A percentile compares a stretch with the other conserved stretches of the same genome.
Conservation (phyloP, 2,113 vertebrate genomes). For the Zosterops japonicus region DNA sequence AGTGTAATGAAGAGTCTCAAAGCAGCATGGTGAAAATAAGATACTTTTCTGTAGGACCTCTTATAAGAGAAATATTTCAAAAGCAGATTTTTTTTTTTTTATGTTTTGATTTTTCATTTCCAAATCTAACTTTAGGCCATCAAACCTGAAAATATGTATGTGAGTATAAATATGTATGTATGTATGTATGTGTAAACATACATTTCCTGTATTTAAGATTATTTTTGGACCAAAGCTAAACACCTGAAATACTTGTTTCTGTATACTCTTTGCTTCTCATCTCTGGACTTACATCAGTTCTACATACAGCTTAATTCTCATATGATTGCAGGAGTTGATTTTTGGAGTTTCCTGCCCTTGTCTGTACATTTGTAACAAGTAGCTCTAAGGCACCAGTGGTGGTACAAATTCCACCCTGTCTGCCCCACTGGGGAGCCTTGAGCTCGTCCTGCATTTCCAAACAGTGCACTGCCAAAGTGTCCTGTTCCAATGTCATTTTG, state of each 20-base stretch:
- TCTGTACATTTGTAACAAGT: not conserved
- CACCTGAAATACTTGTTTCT: not conserved
- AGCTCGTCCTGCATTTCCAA: not conserved
- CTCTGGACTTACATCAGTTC: not conserved
- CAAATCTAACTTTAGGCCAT: not conserved
- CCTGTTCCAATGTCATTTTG: not conserved
- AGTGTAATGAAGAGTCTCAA: not conserved
- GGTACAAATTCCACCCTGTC: not conserved
- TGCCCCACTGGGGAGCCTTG: not conserved
- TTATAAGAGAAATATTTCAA: not conserved
- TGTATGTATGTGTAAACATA: not conserved
- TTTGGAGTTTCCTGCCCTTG: not conserved
- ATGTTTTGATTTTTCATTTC: too few relatives aligned
- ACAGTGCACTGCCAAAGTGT: too few relatives aligned
- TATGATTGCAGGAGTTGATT: not conserved
- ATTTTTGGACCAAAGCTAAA: not conserved
- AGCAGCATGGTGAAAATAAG: not conserved
- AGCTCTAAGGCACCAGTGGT: not conserved
- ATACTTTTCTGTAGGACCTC: not conserved
- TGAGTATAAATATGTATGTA: not conserved
- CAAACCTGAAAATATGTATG: not conserved
- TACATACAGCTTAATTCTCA: not conserved
- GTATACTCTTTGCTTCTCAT: not conserved
- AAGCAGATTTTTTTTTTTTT: not conserved
- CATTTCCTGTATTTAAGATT: not conserved